These are phyloP conservation scores for Oscheius sp. DNA, from an alignment of 2,888 invertebrate species.

Conservation along the genomic window DNA sequence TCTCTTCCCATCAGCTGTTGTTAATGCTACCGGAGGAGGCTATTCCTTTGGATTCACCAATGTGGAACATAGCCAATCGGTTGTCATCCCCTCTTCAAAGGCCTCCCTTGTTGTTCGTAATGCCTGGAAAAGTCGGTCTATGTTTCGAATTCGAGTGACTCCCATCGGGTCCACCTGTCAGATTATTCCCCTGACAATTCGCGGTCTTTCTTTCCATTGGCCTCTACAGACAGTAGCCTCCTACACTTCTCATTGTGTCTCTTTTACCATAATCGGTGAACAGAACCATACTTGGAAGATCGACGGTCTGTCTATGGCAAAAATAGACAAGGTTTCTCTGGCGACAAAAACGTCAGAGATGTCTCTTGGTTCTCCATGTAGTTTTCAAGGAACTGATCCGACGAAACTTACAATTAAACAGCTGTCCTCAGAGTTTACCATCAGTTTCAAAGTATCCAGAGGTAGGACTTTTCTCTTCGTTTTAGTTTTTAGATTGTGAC, in stretches of 20 bases:
- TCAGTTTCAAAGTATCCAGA: constrained; percentile 17
- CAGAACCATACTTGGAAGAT: constrained; percentile 7
- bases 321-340: neutral
- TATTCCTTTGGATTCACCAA: constrained; percentile 17
- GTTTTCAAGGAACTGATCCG: neutral
- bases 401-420: constrained; percentile 4
- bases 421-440: constrained; percentile 1
- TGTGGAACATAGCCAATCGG: constrained; percentile 10
- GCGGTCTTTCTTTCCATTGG: constrained; percentile 23
- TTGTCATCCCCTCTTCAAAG: constrained; percentile 17
- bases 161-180: constrained; percentile 21
- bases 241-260: constrained; percentile 6
- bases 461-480: constrained; percentile 1
- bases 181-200: constrained; percentile 1
- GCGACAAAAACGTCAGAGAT: neutral
- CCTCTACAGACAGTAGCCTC: neutral
- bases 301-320: neutral
- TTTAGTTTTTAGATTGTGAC: constrained; percentile 2
- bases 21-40: constrained; percentile 4
- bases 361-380: neutral
- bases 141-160: constrained; percentile 13
- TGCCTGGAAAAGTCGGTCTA: constrained; percentile 4
- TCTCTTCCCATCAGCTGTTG: neutral
- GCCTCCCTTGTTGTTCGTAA: neutral
- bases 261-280: neutral